These are phyloP conservation scores for Ispidina lecontei DNA, from an alignment of 2,797 vertebrate species.

Conservation along the genomic window DNA sequence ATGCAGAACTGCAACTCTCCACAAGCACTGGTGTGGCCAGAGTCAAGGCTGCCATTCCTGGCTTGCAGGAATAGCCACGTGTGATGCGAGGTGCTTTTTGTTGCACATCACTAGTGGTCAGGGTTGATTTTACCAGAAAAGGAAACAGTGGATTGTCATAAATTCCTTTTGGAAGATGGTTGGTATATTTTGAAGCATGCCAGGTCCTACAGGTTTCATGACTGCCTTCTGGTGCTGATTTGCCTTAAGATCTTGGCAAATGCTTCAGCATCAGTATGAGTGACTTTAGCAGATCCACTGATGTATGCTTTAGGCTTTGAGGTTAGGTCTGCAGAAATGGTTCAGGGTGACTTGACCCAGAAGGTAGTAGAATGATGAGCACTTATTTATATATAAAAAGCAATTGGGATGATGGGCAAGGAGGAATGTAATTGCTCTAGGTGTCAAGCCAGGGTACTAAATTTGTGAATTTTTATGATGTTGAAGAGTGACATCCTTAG, in stretches of 20 bases:
- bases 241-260: background rate
- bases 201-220: background rate
- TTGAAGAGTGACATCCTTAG: background rate
- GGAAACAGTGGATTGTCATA: background rate
- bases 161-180: background rate
- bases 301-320: background rate
- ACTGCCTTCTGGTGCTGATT: background rate
- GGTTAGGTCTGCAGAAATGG: background rate
- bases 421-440: background rate
- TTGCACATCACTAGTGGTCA: background rate
- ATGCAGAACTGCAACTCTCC: background rate
- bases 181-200: background rate
- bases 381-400: background rate
- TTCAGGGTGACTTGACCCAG: background rate
- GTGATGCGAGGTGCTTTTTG: background rate
- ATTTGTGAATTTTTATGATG: background rate
- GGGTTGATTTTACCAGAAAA: background rate
- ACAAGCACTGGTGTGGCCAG: fast-evolving
- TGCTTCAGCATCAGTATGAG: background rate
- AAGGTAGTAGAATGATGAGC: background rate
- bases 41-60: background rate
- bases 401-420: background rate
- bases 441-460: background rate
- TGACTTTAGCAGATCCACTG: background rate
- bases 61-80: fast-evolving